These are phyloP conservation scores for Setophaga petechia DNA, from an alignment of 2,113 vertebrate genomes.

Conservation along the genomic window DNA sequence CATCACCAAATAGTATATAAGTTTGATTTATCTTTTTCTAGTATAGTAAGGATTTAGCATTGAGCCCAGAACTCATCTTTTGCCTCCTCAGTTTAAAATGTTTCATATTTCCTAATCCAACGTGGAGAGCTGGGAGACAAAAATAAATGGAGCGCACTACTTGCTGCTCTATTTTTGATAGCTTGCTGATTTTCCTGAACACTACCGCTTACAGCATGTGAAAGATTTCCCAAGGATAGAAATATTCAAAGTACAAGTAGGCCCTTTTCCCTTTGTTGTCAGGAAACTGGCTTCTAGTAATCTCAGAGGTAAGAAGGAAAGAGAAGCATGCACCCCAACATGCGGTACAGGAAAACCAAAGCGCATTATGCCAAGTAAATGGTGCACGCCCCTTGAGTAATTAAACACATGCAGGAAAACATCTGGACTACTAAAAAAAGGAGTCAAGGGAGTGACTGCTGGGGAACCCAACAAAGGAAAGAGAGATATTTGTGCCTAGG, in stretches of 20 bases:
- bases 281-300: conserved; percentile 52
- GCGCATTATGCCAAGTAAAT: conserved; percentile 27
- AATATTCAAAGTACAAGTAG: neutral
- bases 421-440: conserved; percentile 33
- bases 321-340: neutral
- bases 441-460: conserved; percentile 9
- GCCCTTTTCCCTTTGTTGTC: neutral
- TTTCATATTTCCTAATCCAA: conserved; percentile 41
- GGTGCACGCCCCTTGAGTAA: neutral
- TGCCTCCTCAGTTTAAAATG: conserved; percentile 33
- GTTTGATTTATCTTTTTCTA: neutral
- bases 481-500: neutral
- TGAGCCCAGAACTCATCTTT: neutral
- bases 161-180: conserved; percentile 13
- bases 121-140: neutral
- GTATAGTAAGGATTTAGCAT: neutral
- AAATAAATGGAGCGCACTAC: conserved; percentile 27
- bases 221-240: conserved; percentile 67
- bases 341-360: neutral
- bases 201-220: neutral
- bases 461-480: neutral
- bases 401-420: conserved; percentile 30
- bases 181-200: conserved; percentile 19
- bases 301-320: conserved; percentile 40
- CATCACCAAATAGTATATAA: neutral